Evolutionary conservation across 2,113 vertebrate genomes (phyloP), one percentile per base, ranked within the genome.

Genomic region (Bettongia penicillata): DNA sequence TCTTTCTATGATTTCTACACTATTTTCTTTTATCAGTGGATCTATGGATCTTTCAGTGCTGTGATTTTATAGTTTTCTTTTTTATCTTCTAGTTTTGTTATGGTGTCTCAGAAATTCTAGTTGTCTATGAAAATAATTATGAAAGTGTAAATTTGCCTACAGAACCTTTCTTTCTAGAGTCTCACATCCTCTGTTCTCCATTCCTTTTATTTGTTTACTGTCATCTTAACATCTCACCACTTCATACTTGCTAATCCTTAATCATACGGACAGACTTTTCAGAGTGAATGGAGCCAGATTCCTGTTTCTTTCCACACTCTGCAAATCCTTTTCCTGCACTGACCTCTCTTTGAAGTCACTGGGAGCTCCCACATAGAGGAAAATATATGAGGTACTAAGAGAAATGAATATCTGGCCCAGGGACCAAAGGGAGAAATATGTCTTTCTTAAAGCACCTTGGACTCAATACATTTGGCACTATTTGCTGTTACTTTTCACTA

Each of bases 371-470:
- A 95, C 94, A 96, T 68, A 96, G 93, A 96, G 96, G 97, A 97
- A 98, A 98, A 98, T 98, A 98, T 97, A 98, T 98, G 98, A 98
- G 97, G 97, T 98, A 98, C 53, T 98, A 97, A 98, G 97, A 98
- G 98, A 97, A 98, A 96, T 91, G 96, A 97, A 91, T 96, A 96
- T 97, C 95, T 95, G 93, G 89, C 96, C 90, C 52, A 12, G 55
- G 48, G 94, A 95, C 96, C 52, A 96, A 97, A 49, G 96, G 92
- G 97, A 97, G 97, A 98, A 96, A 97, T 95, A 94, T 96, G 95
- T 97, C 97, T 98, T 95, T 97, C 97, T 96, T 97, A 96, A 96
- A 95, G 92, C 96, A 96, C 96, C 97, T 97, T 96, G 94, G 90
- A 90, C 10, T 90, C 49, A 51, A 96, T 97, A 97, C 95, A 95